These are phyloP conservation scores for Amphipyra berbera DNA, from an alignment of 2,888 invertebrate genomes.

Conservation along the genomic window DNA sequence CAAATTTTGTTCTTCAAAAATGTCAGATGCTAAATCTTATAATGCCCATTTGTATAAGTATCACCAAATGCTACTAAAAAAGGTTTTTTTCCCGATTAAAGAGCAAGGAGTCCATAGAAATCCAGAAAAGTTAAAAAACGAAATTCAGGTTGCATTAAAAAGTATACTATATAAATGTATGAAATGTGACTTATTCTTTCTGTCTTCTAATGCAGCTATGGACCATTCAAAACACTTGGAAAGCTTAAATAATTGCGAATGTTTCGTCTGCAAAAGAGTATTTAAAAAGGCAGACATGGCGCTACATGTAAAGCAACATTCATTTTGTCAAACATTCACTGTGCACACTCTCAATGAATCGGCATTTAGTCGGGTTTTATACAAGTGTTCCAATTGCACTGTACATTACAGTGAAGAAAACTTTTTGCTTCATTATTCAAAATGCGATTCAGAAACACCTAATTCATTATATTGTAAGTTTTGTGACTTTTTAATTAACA, in stretches of 20 bases:
- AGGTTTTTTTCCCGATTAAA: constrained; percentile 4
- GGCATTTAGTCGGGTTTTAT: constrained; percentile 64
- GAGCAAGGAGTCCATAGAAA: constrained; percentile 2
- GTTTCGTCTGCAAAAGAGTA: constrained; percentile 67
- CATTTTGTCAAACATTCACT: constrained; percentile 62
- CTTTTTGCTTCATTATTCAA: constrained; percentile 66
- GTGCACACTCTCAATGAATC: constrained; percentile 64
- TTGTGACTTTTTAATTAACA: constrained; percentile 75
- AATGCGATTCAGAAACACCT: constrained; percentile 64
- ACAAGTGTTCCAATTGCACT: constrained; percentile 74
- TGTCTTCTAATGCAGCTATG: constrained; percentile 67
- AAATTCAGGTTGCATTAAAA: constrained; percentile 58
- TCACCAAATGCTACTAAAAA: constrained; percentile 42
- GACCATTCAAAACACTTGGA: constrained; percentile 72
- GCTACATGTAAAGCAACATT: constrained; percentile 76
- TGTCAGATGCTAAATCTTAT: constrained; percentile 44
- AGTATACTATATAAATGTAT: constrained; percentile 74
- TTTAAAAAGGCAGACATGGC: constrained; percentile 72
- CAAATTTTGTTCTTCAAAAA: constrained; percentile 63
- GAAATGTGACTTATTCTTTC: constrained; percentile 76
- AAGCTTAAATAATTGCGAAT: constrained; percentile 74
- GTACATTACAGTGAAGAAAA: constrained; percentile 72
- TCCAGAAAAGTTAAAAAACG: neutral
- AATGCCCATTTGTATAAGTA: constrained; percentile 57
- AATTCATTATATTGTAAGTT: constrained; percentile 69